Percentiles rank a stretch among this genome's conserved stretches.
phyloP scores from a whole-genome alignment of 2,797 vertebrate genomes.

The Iguana delicatissima region DNA sequence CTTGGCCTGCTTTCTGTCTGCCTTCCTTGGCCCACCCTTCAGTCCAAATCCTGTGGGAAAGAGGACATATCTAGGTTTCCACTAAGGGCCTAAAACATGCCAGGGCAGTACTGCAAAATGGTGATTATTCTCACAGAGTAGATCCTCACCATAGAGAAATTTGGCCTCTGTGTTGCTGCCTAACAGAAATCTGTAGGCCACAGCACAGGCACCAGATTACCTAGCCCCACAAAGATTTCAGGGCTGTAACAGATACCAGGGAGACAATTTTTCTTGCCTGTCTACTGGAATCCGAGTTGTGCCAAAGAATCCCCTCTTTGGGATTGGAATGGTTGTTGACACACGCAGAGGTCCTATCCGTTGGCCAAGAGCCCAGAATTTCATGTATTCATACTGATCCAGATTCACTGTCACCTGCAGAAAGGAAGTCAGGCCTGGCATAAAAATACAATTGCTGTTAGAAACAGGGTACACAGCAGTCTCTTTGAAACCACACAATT shows the following conservation, averaged over 20 bases:
- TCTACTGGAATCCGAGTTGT: constrained; percentile 41
- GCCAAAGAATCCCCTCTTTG: constrained; percentile 16
- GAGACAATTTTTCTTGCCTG: constrained; percentile 58
- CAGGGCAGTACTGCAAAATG: too few species aligned
- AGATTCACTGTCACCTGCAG: constrained; percentile 75
- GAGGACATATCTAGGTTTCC: too few species aligned
- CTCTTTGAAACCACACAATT: too few species aligned
- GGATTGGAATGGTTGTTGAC: constrained; percentile 50
- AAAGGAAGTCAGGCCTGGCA: neutral
- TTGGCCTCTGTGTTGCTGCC: too few species aligned
- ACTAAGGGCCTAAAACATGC: too few species aligned
- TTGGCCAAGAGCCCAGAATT: constrained; percentile 79
- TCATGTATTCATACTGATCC: constrained; percentile 78
- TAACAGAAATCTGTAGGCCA: constrained; percentile 11
- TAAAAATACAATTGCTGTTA: neutral
- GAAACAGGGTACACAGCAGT: neutral
- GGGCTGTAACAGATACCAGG: neutral
- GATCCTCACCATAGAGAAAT: too few species aligned
- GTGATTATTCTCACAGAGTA: too few species aligned
- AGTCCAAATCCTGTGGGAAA: too few species aligned
- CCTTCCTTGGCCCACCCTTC: too few species aligned
- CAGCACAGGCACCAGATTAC: neutral
- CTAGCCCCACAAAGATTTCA: neutral
- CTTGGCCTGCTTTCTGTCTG: too few species aligned
- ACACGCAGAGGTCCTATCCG: constrained; percentile 68